Percentiles rank a stretch among this genome's conserved stretches.
These are phyloP conservation scores for Sapajus apella DNA, from an alignment of 2,113 vertebrate species.

Conservation along the genomic window DNA sequence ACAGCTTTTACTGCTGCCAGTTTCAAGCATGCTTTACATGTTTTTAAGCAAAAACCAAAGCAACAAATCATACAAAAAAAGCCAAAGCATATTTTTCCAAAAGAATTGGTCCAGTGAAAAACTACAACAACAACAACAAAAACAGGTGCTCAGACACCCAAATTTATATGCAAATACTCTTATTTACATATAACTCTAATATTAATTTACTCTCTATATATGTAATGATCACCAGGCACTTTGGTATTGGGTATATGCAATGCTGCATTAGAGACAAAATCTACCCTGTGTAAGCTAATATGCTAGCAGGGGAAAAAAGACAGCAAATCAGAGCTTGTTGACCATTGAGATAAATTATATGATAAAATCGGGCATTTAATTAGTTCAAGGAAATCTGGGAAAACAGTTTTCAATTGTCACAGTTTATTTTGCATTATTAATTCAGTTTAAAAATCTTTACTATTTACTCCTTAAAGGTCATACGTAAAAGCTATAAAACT, in stretches of 20 bases:
- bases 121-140: background rate
- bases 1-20: background rate
- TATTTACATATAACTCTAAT: background rate
- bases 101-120: background rate
- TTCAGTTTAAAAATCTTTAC: background rate
- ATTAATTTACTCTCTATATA: background rate
- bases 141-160: background rate
- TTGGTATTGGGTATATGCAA: background rate
- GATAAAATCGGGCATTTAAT: background rate
- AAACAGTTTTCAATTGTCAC: background rate
- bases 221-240: background rate
- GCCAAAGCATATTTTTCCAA: background rate
- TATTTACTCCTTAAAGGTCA: background rate
- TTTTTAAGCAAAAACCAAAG: background rate
- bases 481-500: background rate
- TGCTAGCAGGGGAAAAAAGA: background rate
- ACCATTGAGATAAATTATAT: background rate
- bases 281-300: background rate
- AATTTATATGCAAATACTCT: background rate
- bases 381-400: background rate
- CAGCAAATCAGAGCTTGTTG: background rate
- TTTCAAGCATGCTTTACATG: background rate
- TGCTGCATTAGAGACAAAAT: background rate
- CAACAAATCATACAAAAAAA: background rate
- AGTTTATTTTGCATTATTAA: constrained; percentile 13